Conservation (phyloP, 2,888 invertebrate genomes). For the Cyclophora albipunctata region DNA sequence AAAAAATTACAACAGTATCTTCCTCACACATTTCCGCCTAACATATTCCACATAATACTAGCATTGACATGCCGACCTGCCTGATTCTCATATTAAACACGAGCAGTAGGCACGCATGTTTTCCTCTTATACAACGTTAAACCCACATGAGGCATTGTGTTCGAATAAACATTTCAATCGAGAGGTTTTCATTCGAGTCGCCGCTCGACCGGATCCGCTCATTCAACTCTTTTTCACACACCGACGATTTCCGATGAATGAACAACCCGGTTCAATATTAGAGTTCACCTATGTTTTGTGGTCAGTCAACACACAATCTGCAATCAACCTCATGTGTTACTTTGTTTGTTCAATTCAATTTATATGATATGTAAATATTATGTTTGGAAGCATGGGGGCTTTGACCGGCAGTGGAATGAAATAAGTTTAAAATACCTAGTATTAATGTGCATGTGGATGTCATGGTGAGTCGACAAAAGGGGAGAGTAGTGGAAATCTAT, state of each 20-base stretch:
- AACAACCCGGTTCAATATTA: constrained; percentile 47
- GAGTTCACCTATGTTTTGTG: constrained; percentile 32
- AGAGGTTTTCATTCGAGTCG: constrained; percentile 54
- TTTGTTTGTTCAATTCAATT: background rate
- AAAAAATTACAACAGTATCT: no score
- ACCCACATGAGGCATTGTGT: constrained; percentile 53
- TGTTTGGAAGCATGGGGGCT: no score
- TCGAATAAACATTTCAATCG: constrained; percentile 66
- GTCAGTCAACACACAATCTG: constrained; percentile 6
- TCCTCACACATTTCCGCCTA: no score
- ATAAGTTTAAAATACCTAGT: no score
- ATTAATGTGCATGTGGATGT: no score
- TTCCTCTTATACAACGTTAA: constrained; percentile 31
- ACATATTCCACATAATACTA: no score
- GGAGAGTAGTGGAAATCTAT: no score
- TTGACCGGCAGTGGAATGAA: no score
- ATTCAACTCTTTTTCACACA: constrained; percentile 63
- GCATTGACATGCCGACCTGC: no score
- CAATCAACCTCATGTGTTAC: background rate
- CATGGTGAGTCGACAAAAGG: no score
- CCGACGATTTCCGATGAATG: constrained; percentile 55
- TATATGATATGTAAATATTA: background rate
- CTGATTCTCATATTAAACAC: no score
- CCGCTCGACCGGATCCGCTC: constrained; percentile 49
- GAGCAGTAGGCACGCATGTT: constrained; percentile 11